A percentile compares a stretch with the other conserved stretches of the same genome.
phyloP scores from a whole-genome alignment of 2,113 vertebrate genomes.

The Pardalotus punctatus region DNA sequence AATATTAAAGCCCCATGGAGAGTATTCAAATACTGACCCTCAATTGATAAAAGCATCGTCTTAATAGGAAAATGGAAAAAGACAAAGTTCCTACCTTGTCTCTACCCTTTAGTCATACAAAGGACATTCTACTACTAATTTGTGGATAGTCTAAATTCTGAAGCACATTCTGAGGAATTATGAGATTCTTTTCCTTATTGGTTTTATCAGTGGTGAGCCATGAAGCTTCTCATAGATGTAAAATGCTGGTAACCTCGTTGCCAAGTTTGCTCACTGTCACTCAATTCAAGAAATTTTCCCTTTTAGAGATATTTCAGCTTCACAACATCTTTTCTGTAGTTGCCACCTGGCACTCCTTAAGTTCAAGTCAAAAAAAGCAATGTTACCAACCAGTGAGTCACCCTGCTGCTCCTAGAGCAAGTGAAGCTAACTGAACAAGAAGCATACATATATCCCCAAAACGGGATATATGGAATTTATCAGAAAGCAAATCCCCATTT shows the following conservation, averaged over 20 bases:
- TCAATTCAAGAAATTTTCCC: background rate
- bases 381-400: background rate
- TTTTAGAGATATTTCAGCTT: background rate
- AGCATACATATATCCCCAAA: background rate
- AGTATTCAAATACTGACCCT: background rate
- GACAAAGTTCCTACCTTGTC: background rate
- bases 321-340: background rate
- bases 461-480: background rate
- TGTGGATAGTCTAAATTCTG: background rate
- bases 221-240: background rate
- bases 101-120: background rate
- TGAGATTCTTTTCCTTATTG: background rate
- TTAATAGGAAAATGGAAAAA: background rate
- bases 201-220: background rate
- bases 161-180: background rate
- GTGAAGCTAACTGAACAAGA: background rate
- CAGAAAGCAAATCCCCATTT: background rate
- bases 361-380: background rate
- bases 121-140: background rate
- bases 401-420: background rate
- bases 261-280: background rate
- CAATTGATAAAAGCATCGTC: background rate
- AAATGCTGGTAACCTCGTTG: background rate
- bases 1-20: background rate
- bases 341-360: background rate